Evolutionary conservation across 2,888 invertebrate genomes (phyloP), one percentile per base, ranked within the genome.

Genomic region (Julus scanicus): DNA sequence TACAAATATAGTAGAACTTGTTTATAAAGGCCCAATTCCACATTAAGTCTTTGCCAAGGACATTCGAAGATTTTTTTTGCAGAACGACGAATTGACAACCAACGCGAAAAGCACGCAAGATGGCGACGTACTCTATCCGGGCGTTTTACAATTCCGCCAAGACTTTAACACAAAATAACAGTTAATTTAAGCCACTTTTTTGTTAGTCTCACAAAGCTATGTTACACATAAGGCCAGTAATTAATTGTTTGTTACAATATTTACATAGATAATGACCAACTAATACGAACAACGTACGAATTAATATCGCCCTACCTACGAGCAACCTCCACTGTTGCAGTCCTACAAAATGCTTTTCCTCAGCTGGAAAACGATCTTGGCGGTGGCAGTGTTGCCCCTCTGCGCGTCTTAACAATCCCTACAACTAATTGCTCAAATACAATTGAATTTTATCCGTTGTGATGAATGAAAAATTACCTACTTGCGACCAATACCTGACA

Each of bases 341-440:
- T 53, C 53, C 53, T 17, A 53, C 49, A 53, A 53, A 53, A 53
- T 53, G 53, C 53, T 88, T 40, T 86, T 80, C 88, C 48, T 39
- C 83, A 80, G 84, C 37, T 88, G 40, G 80, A 88, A 88, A 88
- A 88, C 85, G 88, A 88, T 88, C 88, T 88, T 88, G 88, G 88
- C 88, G 88, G 88, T 88, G 88, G 88, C 53, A 53, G 53, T 53
- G 53, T 53, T 53, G 53, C 53, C 53, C 15, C 17, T 11, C 53
- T 0, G 53, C 53, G 1, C 11, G 53, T 53, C 53, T 11, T 3
- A 17, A 53, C 3, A 53, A 15, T 53, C 53, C 53, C 11, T 3
- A 11, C 3, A 13, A 53, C 13, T 11, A 53, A 15, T 2, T 3
- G 17, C 53, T 3, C 11, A 53, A 15, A 15, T 53, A 53, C 3